A percentile compares a stretch with the other conserved stretches of the same genome.
phyloP scores from a whole-genome alignment of 2,888 invertebrate species.

The Morpho deidamia region DNA sequence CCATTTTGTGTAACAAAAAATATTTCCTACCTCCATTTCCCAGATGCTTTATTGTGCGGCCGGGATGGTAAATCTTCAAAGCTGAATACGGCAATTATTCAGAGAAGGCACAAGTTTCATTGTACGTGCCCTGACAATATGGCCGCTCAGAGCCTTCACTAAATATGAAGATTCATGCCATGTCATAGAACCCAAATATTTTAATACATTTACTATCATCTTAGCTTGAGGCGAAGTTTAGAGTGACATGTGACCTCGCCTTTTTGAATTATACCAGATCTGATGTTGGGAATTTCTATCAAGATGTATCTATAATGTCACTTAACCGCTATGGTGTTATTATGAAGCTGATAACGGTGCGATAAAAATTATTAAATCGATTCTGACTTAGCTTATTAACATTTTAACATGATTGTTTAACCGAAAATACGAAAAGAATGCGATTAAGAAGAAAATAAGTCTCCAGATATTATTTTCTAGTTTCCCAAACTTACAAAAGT shows the following conservation, averaged over 20 bases:
- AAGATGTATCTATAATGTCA: not conserved
- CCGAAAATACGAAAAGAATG: too few species aligned
- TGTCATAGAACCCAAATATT: constrained; percentile 64
- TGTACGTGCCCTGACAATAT: constrained; percentile 45
- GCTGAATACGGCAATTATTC: constrained; percentile 71
- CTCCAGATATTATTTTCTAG: too few species aligned
- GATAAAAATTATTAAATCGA: too few species aligned
- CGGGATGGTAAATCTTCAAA: constrained; percentile 51
- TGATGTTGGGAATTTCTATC: not conserved
- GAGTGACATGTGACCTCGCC: constrained; percentile 3
- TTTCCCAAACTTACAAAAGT: too few species aligned
- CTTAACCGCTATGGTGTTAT: too few species aligned
- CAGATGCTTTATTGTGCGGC: constrained; percentile 54
- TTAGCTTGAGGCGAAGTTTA: constrained; percentile 10
- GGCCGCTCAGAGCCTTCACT: constrained; percentile 45
- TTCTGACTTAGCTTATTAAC: too few species aligned
- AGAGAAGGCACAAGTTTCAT: constrained; percentile 59
- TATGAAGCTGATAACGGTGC: too few species aligned
- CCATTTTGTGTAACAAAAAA: constrained; percentile 30
- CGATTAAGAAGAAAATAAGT: not conserved
- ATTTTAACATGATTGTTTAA: too few species aligned
- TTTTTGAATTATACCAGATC: not conserved
- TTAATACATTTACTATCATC: constrained; percentile 50
- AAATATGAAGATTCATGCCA: constrained; percentile 69
- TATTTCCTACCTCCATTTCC: constrained; percentile 35